Base-by-base conservation (phyloP, 1,140 invertebrate genomes). In the Papilio polyxenes region DNA sequence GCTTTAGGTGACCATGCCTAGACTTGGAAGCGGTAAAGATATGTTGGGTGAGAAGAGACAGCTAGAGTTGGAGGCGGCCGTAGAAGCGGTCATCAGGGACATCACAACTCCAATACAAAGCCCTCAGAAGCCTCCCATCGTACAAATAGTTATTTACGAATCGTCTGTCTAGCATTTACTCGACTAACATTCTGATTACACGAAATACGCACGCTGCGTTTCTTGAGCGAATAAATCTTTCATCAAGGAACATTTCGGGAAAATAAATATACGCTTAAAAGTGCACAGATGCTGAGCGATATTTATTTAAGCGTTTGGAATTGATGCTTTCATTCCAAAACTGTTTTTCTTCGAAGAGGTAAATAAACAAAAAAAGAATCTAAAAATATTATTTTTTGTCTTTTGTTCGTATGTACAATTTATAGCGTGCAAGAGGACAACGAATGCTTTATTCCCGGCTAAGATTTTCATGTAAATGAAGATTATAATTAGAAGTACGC, bases 61-160 rank as follows among this genome's bases (percentile, higher is more conserved):
- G 69, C 82, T 93, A 84, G 96, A 97, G 75, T 97, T 96, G 95
- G 96, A 97, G 85, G 96, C 97, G 6, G 96, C 97, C 0, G 94
- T 97, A 79, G 96, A 97, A 89, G 96, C 96, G n/a, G 96, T 97
- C 40, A 95, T 97, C 15, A 95, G 96, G 79, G 96, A 97, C 83
- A 96, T 97, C 62, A 95, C 96, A 2, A 94, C 95, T 31, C 95
- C 95, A 23, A 93, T 95, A 17, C 94, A 95, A 62, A 86, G 82
- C 59, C 89, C 95, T 85, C 94, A 95, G 84, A 95, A 96, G 87
- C 95, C 96, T 81, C 94, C 95, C 51, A 95, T 98, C 8, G 95
- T 98, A n/a, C 97, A 98, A 93, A 97, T 98, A 82, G 96, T 98
- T 82, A 97, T 98, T 90, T 98, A 98, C 90, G 97, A 98, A 91